These are phyloP conservation scores for Spea hammondii DNA, from an alignment of 2,797 vertebrate species.

Conservation along the genomic window DNA sequence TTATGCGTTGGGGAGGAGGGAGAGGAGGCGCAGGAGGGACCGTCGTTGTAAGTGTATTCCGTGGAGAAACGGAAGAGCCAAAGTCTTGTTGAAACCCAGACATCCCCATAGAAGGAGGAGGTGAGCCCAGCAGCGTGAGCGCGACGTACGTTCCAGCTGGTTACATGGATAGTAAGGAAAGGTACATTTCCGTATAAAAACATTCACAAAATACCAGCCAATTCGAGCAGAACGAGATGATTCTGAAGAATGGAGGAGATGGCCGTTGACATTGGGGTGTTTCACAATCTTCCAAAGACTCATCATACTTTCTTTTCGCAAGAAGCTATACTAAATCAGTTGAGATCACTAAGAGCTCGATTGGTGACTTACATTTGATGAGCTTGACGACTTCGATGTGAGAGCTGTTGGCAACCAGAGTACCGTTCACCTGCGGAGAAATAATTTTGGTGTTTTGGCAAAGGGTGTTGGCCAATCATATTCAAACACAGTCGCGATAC, in stretches of 20 bases:
- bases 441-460: too few relatives aligned
- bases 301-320: too few relatives aligned
- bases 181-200: neutral
- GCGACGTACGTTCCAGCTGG: slow-evolving; percentile 87
- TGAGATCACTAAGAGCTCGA: neutral
- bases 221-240: too few relatives aligned
- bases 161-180: slow-evolving; percentile 9
- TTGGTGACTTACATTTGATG: slow-evolving; percentile 87
- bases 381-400: slow-evolving; percentile 95
- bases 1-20: slow-evolving; percentile 77
- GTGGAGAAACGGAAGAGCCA: slow-evolving; percentile 37
- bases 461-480: too few relatives aligned
- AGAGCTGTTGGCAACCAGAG: slow-evolving; percentile 87
- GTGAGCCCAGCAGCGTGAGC: slow-evolving; percentile 86
- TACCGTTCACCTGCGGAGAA: slow-evolving; percentile 83
- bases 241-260: too few relatives aligned
- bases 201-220: too few relatives aligned
- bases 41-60: slow-evolving; percentile 53
- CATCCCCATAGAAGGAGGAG: slow-evolving; percentile 66
- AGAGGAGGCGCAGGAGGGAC: slow-evolving; percentile 72
- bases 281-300: too few relatives aligned
- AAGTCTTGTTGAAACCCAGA: slow-evolving; percentile 57
- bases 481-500: too few relatives aligned
- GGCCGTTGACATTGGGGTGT: too few relatives aligned
- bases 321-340: too few relatives aligned